Base-by-base conservation (phyloP, 2,888 invertebrate species). In the Therioaphis trifolii region DNA sequence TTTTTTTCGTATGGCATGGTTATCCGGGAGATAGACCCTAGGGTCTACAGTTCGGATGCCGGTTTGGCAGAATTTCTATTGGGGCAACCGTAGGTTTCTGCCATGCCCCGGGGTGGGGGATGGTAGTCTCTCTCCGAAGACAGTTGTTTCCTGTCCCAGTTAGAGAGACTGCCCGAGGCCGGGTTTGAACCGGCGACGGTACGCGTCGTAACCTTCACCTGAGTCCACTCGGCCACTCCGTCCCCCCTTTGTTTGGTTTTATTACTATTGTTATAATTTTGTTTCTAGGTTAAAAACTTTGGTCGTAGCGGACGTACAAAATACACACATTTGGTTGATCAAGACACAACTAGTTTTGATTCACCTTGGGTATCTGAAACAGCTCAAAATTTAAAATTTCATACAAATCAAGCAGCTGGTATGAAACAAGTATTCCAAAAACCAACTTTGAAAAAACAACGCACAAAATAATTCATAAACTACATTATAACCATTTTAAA, bases 261-360 rank as follows among this genome's bases (percentile, higher is more conserved):
- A 43, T 27, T 46, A n/a, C 71, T 43, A 40, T 15, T 52, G 5
- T 29, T 43, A 18, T 68, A 12, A 4, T 63, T 43, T 52, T 79
- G n/a, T 7, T 40, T 52, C 63, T 87, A 91, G 91, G 99, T 99
- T 66, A 99, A 99, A 90, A 99, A 99, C 90, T 99, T 99, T 89
- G 99, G 99, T 15, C 93, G 99, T 2, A 98, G 99, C 76, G 99
- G 99, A 7, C 93, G 99, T 78, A 99, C 99, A 0, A 99, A 99
- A 88, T 99, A 99, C 89, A 99, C 99, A 0, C 99, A 99, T 90
- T 91, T 99, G 88, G 98, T 99, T 0, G 99, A 98, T 89, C 99
- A 99, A 89, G 99, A 99, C 88, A 99, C 99, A 0, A 99, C 99
- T 0, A 95, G 96, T 88, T 97, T 97, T 87, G 98, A 99, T 88